A percentile compares a stretch with the other conserved stretches of the same genome.
phyloP scores from a whole-genome alignment of 2,888 invertebrate genomes.

The Schrankia costaestrigalis region DNA sequence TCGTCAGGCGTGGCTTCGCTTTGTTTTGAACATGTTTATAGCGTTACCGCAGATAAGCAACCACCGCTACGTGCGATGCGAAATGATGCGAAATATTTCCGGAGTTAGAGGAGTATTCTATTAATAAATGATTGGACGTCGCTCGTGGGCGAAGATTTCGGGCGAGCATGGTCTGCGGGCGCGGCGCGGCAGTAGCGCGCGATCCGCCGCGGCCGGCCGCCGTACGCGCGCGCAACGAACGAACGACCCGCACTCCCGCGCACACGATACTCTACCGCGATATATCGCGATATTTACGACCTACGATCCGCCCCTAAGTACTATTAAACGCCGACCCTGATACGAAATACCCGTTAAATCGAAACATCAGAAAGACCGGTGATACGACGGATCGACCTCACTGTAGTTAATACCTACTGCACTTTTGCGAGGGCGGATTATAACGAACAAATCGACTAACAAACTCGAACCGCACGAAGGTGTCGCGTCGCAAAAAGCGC shows the following conservation, averaged over 20 bases:
- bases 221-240: slow-evolving; percentile 79
- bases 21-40: slow-evolving; percentile 39
- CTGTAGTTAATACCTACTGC: slow-evolving; percentile 50
- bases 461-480: slow-evolving; percentile 77
- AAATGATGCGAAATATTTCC: slow-evolving; percentile 81
- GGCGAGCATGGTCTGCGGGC: slow-evolving; percentile 62
- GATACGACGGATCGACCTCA: slow-evolving; percentile 52
- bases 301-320: slow-evolving; percentile 54
- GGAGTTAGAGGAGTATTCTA: slow-evolving; percentile 79
- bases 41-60: slow-evolving; percentile 66
- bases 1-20: slow-evolving; percentile 14
- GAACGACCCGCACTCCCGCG: slow-evolving; percentile 80
- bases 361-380: slow-evolving; percentile 25
- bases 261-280: slow-evolving; percentile 58
- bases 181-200: slow-evolving; percentile 72
- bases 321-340: slow-evolving; percentile 24
- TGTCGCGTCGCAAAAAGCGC: slow-evolving; percentile 80
- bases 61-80: slow-evolving; percentile 66
- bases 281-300: slow-evolving; percentile 53
- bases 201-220: slow-evolving; percentile 78
- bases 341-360: slow-evolving; percentile 26
- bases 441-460: slow-evolving; percentile 79
- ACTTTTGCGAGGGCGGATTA: slow-evolving; percentile 75
- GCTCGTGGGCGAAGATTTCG: slow-evolving; percentile 77
- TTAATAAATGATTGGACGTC: slow-evolving; percentile 76